Evolutionary conservation across 2,888 invertebrate genomes (phyloP).

Genomic region (Mallateleia sp.): DNA sequence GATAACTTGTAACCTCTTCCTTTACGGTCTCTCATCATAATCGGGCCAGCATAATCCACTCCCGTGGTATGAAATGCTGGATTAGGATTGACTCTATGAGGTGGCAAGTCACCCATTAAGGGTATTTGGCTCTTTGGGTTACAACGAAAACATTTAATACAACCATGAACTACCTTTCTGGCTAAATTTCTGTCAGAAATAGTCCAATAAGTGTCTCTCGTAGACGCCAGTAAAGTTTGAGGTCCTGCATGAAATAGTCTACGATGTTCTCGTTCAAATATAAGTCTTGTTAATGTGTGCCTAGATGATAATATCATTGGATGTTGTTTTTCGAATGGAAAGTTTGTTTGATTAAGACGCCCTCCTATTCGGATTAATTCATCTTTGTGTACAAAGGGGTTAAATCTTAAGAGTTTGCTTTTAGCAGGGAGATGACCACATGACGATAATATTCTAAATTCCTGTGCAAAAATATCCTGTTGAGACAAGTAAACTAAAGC

Average conservation of each 20-base stretch:
- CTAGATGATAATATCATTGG: constrained; percentile 19
- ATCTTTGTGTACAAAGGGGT: neutral
- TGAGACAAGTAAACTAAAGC: too few species aligned
- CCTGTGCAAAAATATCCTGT: too few species aligned
- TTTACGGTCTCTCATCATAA: constrained; percentile 18
- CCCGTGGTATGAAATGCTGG: constrained; percentile 32
- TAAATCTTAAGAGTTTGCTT: neutral
- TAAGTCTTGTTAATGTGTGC: constrained; percentile 30
- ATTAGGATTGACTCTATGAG: constrained; percentile 21
- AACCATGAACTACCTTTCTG: constrained; percentile 6
- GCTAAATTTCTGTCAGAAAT: constrained; percentile 34
- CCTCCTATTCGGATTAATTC: constrained; percentile 3
- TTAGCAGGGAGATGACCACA: neutral
- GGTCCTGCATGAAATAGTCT: constrained; percentile 49
- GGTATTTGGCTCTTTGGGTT: constrained; percentile 1
- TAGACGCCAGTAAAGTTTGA: constrained; percentile 20
- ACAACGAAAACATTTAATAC: constrained; percentile 27
- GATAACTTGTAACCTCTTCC: too few species aligned
- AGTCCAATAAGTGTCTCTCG: constrained; percentile 30
- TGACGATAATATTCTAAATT: too few species aligned
- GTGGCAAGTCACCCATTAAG: constrained; percentile 40
- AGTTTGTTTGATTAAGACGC: neutral
- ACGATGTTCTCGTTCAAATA: constrained; percentile 45
- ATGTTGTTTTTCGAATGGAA: constrained; percentile 19
- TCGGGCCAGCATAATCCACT: constrained; percentile 49